Evolutionary conservation across 2,888 invertebrate species (phyloP).

Genomic region (Petrolisthes manimaculis): DNA sequence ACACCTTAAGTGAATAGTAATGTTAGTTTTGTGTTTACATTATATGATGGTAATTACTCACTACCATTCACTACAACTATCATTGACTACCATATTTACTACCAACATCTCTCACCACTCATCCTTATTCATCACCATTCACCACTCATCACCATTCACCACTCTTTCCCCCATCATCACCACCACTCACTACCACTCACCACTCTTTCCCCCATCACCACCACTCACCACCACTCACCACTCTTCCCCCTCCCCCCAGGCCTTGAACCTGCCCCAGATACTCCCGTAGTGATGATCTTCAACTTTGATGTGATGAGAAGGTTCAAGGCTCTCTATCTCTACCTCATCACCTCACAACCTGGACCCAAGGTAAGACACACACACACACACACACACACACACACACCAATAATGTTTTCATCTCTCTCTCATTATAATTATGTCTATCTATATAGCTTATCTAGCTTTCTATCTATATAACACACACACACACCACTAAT

Average conservation of each 20-base stretch:
- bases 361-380: slow-evolving; percentile 27
- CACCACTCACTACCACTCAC: not conserved
- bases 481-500: too few relatives aligned
- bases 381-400: too few relatives aligned
- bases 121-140: not conserved
- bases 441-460: too few relatives aligned
- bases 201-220: not conserved
- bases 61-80: too few relatives aligned
- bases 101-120: not conserved
- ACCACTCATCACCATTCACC: not conserved
- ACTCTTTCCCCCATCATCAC: not conserved
- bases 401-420: too few relatives aligned
- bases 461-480: too few relatives aligned
- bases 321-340: slow-evolving; percentile 43
- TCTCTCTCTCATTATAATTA: too few relatives aligned
- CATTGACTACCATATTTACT: too few relatives aligned
- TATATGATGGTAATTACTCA: too few relatives aligned
- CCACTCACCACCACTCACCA: not conserved
- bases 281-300: slow-evolving; percentile 44
- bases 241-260: slow-evolving; percentile 7
- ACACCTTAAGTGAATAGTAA: too few relatives aligned
- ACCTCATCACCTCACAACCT: slow-evolving; percentile 32
- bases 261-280: slow-evolving; percentile 42
- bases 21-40: too few relatives aligned
- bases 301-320: slow-evolving; percentile 52